phyloP scores from a whole-genome alignment of 2,113 vertebrate species.

The Limnothrissa miodon region DNA sequence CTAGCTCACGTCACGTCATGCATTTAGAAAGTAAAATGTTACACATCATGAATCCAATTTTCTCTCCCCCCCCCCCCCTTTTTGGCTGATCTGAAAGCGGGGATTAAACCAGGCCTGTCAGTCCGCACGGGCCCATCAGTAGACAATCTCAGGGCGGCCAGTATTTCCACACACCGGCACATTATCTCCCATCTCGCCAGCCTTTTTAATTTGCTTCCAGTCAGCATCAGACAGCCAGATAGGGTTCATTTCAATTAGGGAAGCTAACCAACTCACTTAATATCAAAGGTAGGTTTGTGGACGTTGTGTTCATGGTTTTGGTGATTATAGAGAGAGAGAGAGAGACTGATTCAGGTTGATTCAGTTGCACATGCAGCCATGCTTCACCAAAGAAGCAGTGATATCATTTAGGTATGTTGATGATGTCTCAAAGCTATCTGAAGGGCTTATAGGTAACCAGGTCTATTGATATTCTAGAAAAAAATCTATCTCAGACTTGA shows the following conservation, averaged over 20 bases:
- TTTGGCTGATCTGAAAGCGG: conserved; percentile 59
- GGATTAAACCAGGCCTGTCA: conserved; percentile 77
- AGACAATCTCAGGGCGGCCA: conserved; percentile 59
- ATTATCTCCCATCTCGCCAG: conserved; percentile 65
- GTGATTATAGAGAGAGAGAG: neutral
- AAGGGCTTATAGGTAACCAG: too few species aligned
- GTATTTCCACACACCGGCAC: conserved; percentile 56
- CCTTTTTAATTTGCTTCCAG: conserved; percentile 67
- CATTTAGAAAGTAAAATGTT: conserved; percentile 73
- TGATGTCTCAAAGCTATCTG: neutral
- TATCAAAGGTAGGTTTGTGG: neutral
- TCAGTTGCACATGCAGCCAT: neutral
- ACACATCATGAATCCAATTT: conserved; percentile 74
- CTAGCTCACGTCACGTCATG: conserved; percentile 66
- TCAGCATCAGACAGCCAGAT: conserved; percentile 38
- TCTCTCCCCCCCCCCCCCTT: conserved; percentile 59
- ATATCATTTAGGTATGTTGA: neutral
- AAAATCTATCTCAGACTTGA: too few species aligned
- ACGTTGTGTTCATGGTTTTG: neutral
- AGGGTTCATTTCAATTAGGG: conserved; percentile 65
- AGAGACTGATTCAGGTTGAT: neutral
- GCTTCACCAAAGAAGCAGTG: neutral
- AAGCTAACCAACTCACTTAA: conserved; percentile 33
- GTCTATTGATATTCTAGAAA: too few species aligned
- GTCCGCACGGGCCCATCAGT: conserved; percentile 57